Percentiles rank a stretch among this genome's conserved stretches.
Conservation (phyloP, 37 sponge, comb jelly and placozoan genomes). For the Amphimedon queenslandica region DNA sequence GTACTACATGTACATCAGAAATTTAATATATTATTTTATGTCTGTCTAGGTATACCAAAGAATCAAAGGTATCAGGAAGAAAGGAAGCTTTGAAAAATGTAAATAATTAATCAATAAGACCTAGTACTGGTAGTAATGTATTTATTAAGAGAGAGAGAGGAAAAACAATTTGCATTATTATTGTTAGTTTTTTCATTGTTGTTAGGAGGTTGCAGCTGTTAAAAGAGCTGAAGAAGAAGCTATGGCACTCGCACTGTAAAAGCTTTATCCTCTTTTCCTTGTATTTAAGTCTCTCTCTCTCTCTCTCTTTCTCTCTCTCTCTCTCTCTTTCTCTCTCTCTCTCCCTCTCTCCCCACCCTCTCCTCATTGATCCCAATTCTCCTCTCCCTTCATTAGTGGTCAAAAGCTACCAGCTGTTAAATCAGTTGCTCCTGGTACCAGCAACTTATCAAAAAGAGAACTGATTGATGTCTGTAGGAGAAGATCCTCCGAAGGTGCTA, state of each 20-base stretch:
- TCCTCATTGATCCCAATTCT: no score
- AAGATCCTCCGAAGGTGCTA: constrained; percentile 27
- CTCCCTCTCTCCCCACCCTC: no score
- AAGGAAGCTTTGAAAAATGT: constrained; percentile 7
- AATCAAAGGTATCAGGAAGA: constrained; percentile 34
- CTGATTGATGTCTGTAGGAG: constrained; percentile 60
- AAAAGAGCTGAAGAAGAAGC: constrained; percentile 81
- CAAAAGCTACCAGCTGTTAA: no score
- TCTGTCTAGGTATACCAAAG: constrained; percentile 57
- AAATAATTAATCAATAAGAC: no score
- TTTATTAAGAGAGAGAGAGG: no score
- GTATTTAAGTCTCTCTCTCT: background rate
- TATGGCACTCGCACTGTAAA: constrained; percentile 79
- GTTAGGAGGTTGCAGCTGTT: constrained; percentile 77
- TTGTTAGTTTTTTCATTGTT: constrained; percentile 20
- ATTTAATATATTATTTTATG: no score
- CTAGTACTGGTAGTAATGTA: no score
- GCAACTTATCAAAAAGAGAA: constrained; percentile 42
- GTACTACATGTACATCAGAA: background rate
- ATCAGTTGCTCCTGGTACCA: background rate
- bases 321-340: no score
- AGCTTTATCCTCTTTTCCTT: background rate
- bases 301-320: background rate
- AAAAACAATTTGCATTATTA: no score
- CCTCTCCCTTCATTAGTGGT: no score